Conservation (phyloP, 2,888 invertebrate genomes). For the Leptopilina myrica region DNA sequence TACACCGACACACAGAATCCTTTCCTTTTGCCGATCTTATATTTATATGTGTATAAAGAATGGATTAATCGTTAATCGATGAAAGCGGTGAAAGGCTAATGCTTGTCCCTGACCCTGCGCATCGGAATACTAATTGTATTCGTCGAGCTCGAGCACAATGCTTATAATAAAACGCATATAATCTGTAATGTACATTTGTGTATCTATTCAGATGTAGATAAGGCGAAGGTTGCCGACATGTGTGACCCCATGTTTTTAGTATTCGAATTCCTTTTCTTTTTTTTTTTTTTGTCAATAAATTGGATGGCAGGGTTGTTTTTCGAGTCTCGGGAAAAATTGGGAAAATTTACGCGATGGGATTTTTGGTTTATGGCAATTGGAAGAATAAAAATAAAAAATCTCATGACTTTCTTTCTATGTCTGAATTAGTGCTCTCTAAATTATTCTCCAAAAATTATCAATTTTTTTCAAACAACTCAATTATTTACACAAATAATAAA, state of each 20-base stretch:
- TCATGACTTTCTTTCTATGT: no score
- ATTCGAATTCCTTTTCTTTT: slow-evolving; percentile 9
- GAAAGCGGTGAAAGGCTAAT: slow-evolving; percentile 60
- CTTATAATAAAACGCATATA: not conserved
- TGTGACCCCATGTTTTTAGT: slow-evolving; percentile 5
- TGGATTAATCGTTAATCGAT: slow-evolving; percentile 48
- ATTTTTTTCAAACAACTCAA: no score
- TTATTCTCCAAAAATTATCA: no score
- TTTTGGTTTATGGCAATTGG: no score
- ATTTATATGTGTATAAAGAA: slow-evolving; percentile 20
- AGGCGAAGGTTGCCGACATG: slow-evolving; percentile 12
- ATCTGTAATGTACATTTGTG: not conserved
- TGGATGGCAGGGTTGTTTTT: no score
- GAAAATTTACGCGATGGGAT: no score
- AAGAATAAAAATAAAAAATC: no score
- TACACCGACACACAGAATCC: slow-evolving; percentile 25
- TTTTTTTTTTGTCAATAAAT: no score
- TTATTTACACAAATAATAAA: no score
- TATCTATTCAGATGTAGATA: not conserved
- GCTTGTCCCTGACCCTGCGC: slow-evolving; percentile 59
- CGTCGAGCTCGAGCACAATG: slow-evolving; percentile 13
- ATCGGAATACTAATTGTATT: slow-evolving; percentile 26
- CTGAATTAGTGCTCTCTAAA: no score
- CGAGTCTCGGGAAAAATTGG: no score
- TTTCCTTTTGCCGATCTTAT: slow-evolving; percentile 26